Evolutionary conservation across 1,140 invertebrate species (phyloP), one percentile per base, ranked within the genome.

Genomic region (Medauroidea extradentata): DNA sequence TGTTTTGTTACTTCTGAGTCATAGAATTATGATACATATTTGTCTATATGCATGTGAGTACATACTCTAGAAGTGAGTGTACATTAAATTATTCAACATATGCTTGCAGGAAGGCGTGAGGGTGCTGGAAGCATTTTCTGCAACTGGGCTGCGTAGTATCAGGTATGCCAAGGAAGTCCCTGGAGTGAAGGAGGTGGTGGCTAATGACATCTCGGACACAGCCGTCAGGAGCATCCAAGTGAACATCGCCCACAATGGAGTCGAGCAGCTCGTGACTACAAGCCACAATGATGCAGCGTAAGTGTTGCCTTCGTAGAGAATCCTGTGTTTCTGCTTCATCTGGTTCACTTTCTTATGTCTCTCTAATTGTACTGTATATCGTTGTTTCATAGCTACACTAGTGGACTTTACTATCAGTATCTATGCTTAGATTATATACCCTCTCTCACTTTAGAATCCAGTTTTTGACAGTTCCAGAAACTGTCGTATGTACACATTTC

Each of bases 161-260:
- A 82, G 98, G 21, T 99, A 99, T 80, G 96, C 96, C 0, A 88
- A 94, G 71, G 97, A 99, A 84, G 81, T 99, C 18, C 81, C 85
- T 2, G 86, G 87, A 46, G 76, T 98, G 0, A 85, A 83, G 46
- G 79, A 88, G 71, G 89, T 99, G 19, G 74, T 96, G 48, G 94
- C 96, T 1, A 99, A 99, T 80, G 98, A 99, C 74, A 83, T 96
- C 62, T 94, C 93, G n/a, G 71, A 78, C 34, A 80, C 82, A 66
- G 96, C 97, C 29, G 91, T 97, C 2, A 83, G 90, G 54, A 86
- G 85, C 59, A 99, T 99, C 23, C 82, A 85, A 64, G 77, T 79
- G 29, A 99, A 99, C 78, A 82, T 94, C 43, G 67, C 79, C 52
- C 78, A 85, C 59, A 99, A 99, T 75, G 70, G 80, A 23, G 86